Conservation (phyloP, 2,797 vertebrate species). For the Galagoides demidoff region DNA sequence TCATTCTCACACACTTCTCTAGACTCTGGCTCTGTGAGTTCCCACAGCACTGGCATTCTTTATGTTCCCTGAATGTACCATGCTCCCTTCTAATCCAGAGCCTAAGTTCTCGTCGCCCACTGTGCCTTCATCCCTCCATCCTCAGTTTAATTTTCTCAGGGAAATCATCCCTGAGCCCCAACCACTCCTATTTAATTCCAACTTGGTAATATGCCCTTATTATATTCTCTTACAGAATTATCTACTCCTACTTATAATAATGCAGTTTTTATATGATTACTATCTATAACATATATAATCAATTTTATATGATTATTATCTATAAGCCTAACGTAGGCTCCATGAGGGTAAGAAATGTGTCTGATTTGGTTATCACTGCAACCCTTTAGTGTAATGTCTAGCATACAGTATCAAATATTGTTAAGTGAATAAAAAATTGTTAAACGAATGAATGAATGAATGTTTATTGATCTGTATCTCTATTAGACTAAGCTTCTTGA, state of each 20-base stretch:
- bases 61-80: neutral
- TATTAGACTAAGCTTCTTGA: neutral
- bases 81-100: neutral
- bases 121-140: neutral
- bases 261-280: neutral
- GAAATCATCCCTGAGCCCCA: neutral
- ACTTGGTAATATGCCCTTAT: neutral
- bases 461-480: neutral
- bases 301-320: neutral
- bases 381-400: neutral
- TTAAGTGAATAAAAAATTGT: neutral
- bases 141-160: slow-evolving; percentile 14
- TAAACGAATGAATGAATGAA: neutral
- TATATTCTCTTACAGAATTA: neutral
- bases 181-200: neutral
- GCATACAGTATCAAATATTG: neutral
- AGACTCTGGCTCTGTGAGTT: neutral
- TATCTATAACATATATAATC: neutral
- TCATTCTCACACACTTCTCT: neutral
- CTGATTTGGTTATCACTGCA: neutral
- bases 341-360: neutral
- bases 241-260: neutral
- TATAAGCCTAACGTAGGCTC: neutral
- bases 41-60: neutral
- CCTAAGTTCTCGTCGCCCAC: neutral